Evolutionary conservation across 2,113 vertebrate species (phyloP).

Genomic region (Lampris megalopsis): DNA sequence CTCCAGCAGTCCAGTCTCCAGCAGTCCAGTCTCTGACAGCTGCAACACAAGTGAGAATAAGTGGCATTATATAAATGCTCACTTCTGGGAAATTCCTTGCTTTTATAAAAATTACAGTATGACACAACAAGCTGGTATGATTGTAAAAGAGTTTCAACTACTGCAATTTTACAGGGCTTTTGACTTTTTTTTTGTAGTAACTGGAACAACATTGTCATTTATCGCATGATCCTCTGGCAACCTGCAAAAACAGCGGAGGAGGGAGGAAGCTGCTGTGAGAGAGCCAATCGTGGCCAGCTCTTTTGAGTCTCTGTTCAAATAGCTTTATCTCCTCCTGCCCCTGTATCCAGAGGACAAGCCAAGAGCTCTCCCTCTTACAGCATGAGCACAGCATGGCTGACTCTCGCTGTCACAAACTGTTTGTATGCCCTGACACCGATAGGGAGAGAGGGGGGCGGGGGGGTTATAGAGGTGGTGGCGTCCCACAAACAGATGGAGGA

Average conservation of each 20-base stretch:
- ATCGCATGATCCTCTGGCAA: background rate
- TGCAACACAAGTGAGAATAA: no score
- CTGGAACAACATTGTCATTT: no score
- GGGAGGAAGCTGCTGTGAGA: background rate
- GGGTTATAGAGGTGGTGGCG: background rate
- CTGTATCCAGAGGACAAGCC: no score
- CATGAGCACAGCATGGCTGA: background rate
- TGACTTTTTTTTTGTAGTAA: no score
- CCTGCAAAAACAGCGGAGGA: constrained; percentile 15
- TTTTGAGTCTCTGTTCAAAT: background rate
- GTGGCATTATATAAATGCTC: no score
- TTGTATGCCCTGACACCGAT: background rate
- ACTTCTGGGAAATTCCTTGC: no score
- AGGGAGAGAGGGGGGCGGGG: background rate
- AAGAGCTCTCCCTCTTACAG: background rate
- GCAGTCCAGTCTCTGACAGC: no score
- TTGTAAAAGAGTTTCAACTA: no score
- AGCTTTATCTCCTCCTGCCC: constrained; percentile 1
- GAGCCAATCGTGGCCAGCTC: background rate
- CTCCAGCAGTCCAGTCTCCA: background rate
- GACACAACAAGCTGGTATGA: no score
- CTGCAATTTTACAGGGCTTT: no score
- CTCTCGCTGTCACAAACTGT: background rate
- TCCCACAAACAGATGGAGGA: background rate
- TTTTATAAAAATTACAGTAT: no score